Evolutionary conservation across 2,888 invertebrate species (phyloP).

Genomic region (Sphaerophoria rueppellii): DNA sequence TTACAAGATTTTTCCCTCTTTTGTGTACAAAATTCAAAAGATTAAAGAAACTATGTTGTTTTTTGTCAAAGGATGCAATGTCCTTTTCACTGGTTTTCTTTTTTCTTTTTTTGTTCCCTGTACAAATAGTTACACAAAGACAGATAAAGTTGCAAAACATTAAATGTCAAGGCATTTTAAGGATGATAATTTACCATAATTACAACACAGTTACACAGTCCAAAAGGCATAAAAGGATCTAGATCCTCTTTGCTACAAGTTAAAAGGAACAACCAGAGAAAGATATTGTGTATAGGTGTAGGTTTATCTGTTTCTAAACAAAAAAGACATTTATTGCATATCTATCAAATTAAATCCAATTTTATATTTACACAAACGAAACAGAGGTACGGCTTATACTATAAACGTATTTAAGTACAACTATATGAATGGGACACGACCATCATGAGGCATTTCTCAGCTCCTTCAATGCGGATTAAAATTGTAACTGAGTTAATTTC

Average conservation of each 20-base stretch:
- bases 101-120: not conserved
- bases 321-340: constrained; percentile 68
- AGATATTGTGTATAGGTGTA: not conserved
- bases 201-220: constrained; percentile 51
- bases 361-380: constrained; percentile 1
- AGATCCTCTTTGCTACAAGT: not conserved
- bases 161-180: constrained; percentile 67
- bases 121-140: not conserved
- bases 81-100: no score
- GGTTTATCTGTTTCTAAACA: constrained; percentile 13
- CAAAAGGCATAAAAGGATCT: constrained; percentile 29
- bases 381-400: not conserved
- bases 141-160: constrained; percentile 66
- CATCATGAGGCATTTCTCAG: constrained; percentile 26
- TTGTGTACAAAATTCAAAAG: constrained; percentile 17
- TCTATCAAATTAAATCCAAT: constrained; percentile 62
- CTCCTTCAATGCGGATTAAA: constrained; percentile 65
- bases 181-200: constrained; percentile 71
- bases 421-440: constrained; percentile 24
- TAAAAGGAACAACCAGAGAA: constrained; percentile 11
- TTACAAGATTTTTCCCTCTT: constrained; percentile 48
- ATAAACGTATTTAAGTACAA: constrained; percentile 16
- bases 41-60: constrained; percentile 39
- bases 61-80: constrained; percentile 52
- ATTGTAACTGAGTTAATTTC: constrained; percentile 68